These are phyloP conservation scores for Thumatha senex DNA, from an alignment of 2,888 invertebrate genomes.

Conservation along the genomic window DNA sequence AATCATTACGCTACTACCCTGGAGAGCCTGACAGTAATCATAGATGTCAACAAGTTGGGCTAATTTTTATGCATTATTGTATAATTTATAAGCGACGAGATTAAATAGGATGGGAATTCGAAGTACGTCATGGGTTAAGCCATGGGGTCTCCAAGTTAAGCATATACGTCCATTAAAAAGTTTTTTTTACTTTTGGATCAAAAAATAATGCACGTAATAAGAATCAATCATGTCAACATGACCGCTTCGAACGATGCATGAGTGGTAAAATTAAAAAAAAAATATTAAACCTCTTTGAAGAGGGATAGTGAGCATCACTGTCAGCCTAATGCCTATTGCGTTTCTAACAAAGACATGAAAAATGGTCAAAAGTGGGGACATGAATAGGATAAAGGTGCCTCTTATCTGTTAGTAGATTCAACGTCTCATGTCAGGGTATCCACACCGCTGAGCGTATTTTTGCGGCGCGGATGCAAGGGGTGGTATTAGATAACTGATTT, in stretches of 20 bases:
- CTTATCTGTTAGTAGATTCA: constrained; percentile 70
- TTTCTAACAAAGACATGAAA: constrained; percentile 76
- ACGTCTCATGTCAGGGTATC: constrained; percentile 54
- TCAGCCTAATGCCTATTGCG: constrained; percentile 70
- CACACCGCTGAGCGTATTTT: constrained; percentile 50
- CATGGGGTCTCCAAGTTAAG: no score
- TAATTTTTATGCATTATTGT: no score
- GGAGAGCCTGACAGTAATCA: no score
- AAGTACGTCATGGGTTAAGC: no score
- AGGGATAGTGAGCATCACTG: constrained; percentile 55
- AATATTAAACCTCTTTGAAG: constrained; percentile 51
- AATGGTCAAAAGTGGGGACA: constrained; percentile 68
- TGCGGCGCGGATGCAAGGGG: constrained; percentile 30
- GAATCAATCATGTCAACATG: constrained; percentile 35
- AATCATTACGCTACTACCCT: no score
- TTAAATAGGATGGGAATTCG: no score
- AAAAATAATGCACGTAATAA: no score
- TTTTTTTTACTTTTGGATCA: no score
- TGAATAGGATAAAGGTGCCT: constrained; percentile 74
- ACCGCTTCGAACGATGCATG: constrained; percentile 31
- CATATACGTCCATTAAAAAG: no score
- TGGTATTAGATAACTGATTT: constrained; percentile 30
- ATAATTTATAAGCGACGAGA: no score
- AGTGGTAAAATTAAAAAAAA: constrained; percentile 47
- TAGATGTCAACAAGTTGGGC: no score